Evolutionary conservation across 2,797 vertebrate genomes (phyloP), one percentile per base, ranked within the genome.

Genomic region (Momotus momota): DNA sequence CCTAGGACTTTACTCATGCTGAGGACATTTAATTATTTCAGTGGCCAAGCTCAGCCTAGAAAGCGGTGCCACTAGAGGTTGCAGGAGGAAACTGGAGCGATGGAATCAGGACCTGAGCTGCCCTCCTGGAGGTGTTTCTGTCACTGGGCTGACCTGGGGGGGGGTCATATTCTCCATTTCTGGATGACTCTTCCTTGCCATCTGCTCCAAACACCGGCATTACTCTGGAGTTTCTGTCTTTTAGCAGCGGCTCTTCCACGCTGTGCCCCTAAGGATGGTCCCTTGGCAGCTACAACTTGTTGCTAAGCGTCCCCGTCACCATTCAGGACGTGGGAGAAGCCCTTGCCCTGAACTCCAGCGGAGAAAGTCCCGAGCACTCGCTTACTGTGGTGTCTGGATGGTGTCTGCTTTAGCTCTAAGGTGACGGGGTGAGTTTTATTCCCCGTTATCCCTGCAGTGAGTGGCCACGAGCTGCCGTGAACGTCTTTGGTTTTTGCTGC

Each of bases 191-290:
- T 38, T 27, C 77, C 45, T 64, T 52, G 45, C 69, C 69, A 52
- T 49, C 80, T 81, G 82, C 92, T 93, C 86, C 80, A 40, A 85
- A 73, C 65, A 55, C 60, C 75, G 40, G 25, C n/a, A 14, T 71
- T 62, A 10, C 61, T 52, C 77, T 31, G 65, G 69, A 71, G 60
- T 25, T 58, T 23, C 33, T 58, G 62, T 29, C 74, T 73, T 90
- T 83, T 66, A 75, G 72, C 72, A 48, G 90, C 14, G 15, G 54
- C 79, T 86, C n/a, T 75, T 69, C 87, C 3, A 0, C 64, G 43
- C 94, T 79, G 41, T 38, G 84, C 70, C 77, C 41, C 35, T 35
- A 4, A 81, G 61, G 89, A 41, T 81, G 81, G 48, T 52, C 52
- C 49, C 45, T 65, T 26, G 43, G 64, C 90, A 75, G 66, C 85